Percentiles rank a stretch among this genome's conserved stretches.
Evolutionary conservation across 1,140 invertebrate species (phyloP).

Genomic region (Pseudachorutes palmiensis): DNA sequence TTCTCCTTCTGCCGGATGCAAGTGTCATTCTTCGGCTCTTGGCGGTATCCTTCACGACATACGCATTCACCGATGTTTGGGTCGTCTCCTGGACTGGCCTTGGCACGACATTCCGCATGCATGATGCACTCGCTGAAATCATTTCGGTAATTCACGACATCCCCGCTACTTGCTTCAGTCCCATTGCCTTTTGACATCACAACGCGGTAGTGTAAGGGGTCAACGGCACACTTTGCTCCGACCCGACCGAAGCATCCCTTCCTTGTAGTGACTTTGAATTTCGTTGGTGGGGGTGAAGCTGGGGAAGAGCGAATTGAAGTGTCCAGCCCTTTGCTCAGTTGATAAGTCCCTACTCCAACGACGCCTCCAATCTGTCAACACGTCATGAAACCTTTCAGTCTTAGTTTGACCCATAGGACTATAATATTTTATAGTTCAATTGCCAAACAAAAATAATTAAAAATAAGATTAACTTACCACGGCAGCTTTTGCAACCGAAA

Average conservation of each 20-base stretch:
- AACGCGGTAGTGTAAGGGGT: too few species aligned
- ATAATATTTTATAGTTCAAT: neutral
- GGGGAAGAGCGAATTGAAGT: neutral
- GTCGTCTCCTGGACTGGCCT: slow-evolving; percentile 8
- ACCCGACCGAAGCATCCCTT: slow-evolving; percentile 21
- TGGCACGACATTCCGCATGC: slow-evolving; percentile 20
- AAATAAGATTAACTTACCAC: neutral
- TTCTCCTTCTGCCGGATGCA: too few species aligned
- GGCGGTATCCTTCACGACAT: slow-evolving; percentile 11
- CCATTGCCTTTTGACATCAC: slow-evolving; percentile 1
- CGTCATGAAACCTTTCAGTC: neutral
- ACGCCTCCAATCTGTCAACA: neutral
- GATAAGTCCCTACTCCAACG: slow-evolving; percentile 16
- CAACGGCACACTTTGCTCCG: slow-evolving; percentile 19
- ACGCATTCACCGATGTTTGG: slow-evolving; percentile 25
- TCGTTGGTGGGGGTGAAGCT: neutral
- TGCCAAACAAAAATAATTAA: neutral
- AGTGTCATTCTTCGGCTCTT: too few species aligned
- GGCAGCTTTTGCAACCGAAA: slow-evolving; percentile 1
- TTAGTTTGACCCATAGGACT: neutral
- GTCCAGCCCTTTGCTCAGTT: slow-evolving; percentile 12
- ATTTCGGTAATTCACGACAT: neutral
- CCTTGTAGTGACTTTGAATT: slow-evolving; percentile 10
- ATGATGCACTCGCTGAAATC: slow-evolving; percentile 14
- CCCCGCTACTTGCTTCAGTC: too few species aligned